Conservation (phyloP, 2,113 vertebrate genomes). For the Ascaphus truei region DNA sequence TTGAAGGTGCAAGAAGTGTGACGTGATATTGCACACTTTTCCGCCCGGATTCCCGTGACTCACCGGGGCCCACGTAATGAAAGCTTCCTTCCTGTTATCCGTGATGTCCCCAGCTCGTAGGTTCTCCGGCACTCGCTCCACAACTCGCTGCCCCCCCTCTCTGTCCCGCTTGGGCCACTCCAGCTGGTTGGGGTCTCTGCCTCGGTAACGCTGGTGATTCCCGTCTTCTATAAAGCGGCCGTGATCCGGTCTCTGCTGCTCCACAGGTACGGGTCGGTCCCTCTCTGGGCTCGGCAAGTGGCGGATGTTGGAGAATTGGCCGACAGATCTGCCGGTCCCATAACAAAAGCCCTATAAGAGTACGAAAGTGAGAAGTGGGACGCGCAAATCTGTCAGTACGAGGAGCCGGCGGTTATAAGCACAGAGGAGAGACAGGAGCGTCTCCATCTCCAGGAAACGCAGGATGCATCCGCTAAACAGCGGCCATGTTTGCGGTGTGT, state of each 20-base stretch:
- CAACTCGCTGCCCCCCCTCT: neutral
- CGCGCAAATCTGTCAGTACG: no score
- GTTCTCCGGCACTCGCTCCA: neutral
- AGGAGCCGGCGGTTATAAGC: no score
- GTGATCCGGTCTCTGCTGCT: neutral
- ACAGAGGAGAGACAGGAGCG: no score
- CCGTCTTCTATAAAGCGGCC: neutral
- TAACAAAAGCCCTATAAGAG: neutral
- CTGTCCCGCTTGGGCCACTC: neutral
- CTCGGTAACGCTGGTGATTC: neutral
- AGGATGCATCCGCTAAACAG: no score
- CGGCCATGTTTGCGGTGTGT: no score
- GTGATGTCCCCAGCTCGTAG: neutral
- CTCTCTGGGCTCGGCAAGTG: neutral
- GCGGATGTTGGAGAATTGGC: neutral
- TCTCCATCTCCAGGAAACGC: no score
- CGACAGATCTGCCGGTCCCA: neutral
- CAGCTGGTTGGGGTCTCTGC: neutral
- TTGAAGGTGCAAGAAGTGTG: neutral
- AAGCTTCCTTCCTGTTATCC: neutral
- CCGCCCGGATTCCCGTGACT: no score
- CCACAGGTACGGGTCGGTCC: neutral
- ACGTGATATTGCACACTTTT: neutral
- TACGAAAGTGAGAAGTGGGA: no score
- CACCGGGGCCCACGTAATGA: no score